These are phyloP conservation scores for Scaptomyza reducta DNA, from an alignment of 2,888 invertebrate species.

Conservation along the genomic window DNA sequence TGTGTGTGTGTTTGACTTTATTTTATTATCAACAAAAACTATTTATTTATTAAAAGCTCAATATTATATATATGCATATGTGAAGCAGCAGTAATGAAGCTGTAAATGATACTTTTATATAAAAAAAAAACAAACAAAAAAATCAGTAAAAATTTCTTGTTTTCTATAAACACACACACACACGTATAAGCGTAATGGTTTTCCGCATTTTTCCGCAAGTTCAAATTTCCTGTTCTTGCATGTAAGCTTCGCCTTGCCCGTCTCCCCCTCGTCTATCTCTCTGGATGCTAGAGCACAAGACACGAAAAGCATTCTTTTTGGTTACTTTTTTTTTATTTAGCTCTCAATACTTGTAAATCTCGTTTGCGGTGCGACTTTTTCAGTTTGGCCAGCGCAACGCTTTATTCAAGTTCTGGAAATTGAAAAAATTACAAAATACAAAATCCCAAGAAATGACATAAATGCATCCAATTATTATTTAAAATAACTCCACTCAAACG, in stretches of 20 bases:
- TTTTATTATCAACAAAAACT: slow-evolving; percentile 57
- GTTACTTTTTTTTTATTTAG: slow-evolving; percentile 12
- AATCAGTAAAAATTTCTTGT: slow-evolving; percentile 49
- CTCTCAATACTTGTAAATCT: slow-evolving; percentile 77
- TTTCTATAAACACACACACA: slow-evolving; percentile 25
- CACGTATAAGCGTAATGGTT: slow-evolving; percentile 42
- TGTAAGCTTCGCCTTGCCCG: slow-evolving; percentile 13
- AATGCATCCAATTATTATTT: neutral
- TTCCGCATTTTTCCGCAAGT: slow-evolving; percentile 69
- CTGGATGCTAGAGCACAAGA: slow-evolving; percentile 28
- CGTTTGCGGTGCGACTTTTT: slow-evolving; percentile 50
- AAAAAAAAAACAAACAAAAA: slow-evolving; percentile 40
- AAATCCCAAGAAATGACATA: neutral
- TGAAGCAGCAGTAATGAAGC: slow-evolving; percentile 35
- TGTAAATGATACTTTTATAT: slow-evolving; percentile 45
- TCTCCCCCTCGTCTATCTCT: neutral
- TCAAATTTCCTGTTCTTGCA: slow-evolving; percentile 76
- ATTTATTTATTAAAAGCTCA: slow-evolving; percentile 52
- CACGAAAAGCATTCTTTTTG: slow-evolving; percentile 45
- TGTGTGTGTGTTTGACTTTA: slow-evolving; percentile 25
- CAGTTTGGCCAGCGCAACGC: slow-evolving; percentile 14
- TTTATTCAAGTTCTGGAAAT: slow-evolving; percentile 20
- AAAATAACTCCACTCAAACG: neutral
- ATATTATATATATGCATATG: slow-evolving; percentile 47
- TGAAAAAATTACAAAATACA: neutral